These are phyloP conservation scores for Eulimnadia texana DNA, from an alignment of 1,140 invertebrate species.

Conservation along the genomic window DNA sequence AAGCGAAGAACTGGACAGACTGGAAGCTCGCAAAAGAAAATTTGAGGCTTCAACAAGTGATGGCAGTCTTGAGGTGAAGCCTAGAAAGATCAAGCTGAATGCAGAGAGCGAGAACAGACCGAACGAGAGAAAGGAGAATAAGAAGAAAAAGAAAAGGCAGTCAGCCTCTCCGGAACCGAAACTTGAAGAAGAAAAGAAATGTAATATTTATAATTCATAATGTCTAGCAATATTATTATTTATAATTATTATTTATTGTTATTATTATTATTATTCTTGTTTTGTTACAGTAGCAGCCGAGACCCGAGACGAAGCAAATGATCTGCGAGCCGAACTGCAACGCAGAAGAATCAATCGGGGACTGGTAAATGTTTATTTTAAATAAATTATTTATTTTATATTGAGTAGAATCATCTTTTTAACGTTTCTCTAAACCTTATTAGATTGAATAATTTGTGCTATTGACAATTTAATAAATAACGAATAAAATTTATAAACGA, in stretches of 20 bases:
- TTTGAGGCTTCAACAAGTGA: not conserved
- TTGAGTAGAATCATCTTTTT: no score
- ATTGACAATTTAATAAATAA: no score
- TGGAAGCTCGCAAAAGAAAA: not conserved
- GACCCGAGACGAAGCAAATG: not conserved
- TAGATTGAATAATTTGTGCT: no score
- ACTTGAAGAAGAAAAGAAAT: not conserved
- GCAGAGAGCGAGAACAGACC: not conserved
- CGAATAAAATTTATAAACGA: no score
- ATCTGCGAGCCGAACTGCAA: not conserved
- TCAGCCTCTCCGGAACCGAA: not conserved
- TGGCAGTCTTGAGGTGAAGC: not conserved
- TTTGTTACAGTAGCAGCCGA: not conserved
- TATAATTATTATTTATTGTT: not conserved
- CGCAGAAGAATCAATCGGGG: not conserved
- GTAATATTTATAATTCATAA: not conserved
- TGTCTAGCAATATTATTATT: not conserved
- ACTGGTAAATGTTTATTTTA: not conserved
- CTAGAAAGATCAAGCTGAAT: not conserved
- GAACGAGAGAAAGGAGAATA: not conserved
- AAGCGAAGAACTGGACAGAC: not conserved
- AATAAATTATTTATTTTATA: not conserved
- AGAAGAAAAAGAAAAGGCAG: not conserved
- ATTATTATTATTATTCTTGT: not conserved
- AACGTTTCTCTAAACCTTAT: no score